Base-by-base conservation (phyloP, 1,140 invertebrate species). In the Drosophila rufa region DNA sequence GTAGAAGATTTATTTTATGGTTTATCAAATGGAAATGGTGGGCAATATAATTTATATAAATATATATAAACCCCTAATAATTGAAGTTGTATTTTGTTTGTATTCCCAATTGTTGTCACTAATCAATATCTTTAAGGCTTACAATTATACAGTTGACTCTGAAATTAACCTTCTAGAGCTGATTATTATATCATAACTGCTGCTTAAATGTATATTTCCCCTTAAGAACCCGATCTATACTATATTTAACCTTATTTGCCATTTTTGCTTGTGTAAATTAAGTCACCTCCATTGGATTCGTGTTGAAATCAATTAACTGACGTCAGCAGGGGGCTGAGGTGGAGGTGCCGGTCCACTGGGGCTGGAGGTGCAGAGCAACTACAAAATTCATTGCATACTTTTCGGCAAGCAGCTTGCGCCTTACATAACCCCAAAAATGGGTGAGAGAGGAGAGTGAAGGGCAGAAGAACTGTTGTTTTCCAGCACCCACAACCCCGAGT, bases 231-330 rank as follows among this genome's bases (percentile, higher is more conserved):
- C 22, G 22, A 2, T 17, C 27, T 33, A 30, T 17, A 45, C 7
- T 2, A 3, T 0, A 12, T 42, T 45, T 30, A 19, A 11, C 27
- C 0, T 14, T 12, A 8, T 19, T 19, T n/a, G 6, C 15, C 12
- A 4, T 38, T 30, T 67, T 17, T 55, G 7, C 19, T 14, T 14
- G 46, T 69, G 61, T 38, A 36, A 53, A 67, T 67, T 45, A 60
- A 51, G 46, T 30, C 45, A n/a, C n/a, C 55, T 38, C 15, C 30
- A 51, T 48, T 38, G 43, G 12, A 50, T 74, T 58, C 27, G 46
- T 42, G 47, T 47, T 60, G 71, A 75, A 75, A 75, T 75, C 71
- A 73, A 73, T 75, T 74, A 73, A 73, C 22, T 75, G 71, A 75
- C 71, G 71, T 75, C 67, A 70, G 19, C 68, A 70, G 19, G 15